phyloP scores from a whole-genome alignment of 2,888 invertebrate genomes.

The Napeogenes inachia region DNA sequence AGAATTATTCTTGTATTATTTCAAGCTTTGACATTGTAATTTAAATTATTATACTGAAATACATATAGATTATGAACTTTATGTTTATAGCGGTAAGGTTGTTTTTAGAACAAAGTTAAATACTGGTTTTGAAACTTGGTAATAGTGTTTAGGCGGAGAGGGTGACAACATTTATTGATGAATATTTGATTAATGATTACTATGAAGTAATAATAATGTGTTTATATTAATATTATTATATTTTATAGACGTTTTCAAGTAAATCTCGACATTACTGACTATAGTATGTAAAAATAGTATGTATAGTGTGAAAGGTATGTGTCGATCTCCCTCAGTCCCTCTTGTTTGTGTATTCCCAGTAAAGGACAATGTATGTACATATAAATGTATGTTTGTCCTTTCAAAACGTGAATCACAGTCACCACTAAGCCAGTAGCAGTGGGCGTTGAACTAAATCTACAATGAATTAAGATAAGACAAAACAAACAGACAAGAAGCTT shows the following conservation, averaged over 20 bases:
- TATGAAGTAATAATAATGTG: background rate
- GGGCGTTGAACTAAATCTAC: conserved; percentile 48
- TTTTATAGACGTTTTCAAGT: background rate
- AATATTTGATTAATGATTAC: background rate
- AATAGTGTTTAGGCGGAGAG: conserved; percentile 37
- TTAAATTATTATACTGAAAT: conserved; percentile 46
- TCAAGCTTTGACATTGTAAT: conserved; percentile 54
- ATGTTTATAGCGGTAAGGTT: conserved; percentile 30
- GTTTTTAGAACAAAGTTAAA: conserved; percentile 29
- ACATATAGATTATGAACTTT: conserved; percentile 31
- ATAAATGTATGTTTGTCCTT: background rate
- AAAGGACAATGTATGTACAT: background rate
- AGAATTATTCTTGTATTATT: conserved; percentile 13
- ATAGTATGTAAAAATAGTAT: no score
- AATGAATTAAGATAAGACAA: conserved; percentile 51
- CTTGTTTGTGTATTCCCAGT: no score
- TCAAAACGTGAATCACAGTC: conserved; percentile 19
- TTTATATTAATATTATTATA: background rate
- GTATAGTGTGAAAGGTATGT: background rate
- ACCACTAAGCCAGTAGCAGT: conserved; percentile 48
- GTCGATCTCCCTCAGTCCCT: no score
- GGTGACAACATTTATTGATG: conserved; percentile 32
- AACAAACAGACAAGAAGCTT: conserved; percentile 31
- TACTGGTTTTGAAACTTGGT: conserved; percentile 30
- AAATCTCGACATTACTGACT: no score